Evolutionary conservation across 2,888 invertebrate genomes (phyloP).

Genomic region (Caenorhabditis sp.): DNA sequence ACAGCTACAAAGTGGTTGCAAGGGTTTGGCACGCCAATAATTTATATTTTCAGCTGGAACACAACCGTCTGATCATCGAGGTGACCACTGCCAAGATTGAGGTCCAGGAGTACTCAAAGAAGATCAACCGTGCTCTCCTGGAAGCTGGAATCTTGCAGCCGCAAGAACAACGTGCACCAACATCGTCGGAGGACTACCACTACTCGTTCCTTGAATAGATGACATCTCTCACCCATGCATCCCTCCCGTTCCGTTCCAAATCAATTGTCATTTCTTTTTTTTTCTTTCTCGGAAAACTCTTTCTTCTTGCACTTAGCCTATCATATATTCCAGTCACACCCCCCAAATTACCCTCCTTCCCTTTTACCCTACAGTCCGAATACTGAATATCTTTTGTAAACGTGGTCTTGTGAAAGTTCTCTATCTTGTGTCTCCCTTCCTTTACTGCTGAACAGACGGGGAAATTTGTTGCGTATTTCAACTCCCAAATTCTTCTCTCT

Average conservation of each 20-base stretch:
- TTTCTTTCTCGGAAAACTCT: background rate
- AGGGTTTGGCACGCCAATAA: no score
- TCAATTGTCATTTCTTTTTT: constrained; percentile 2
- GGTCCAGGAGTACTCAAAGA: constrained; percentile 72
- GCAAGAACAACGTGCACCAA: constrained; percentile 40
- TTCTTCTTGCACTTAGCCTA: no score
- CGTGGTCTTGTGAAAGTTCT: constrained; percentile 60
- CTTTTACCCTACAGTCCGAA: constrained; percentile 17
- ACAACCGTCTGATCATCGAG: constrained; percentile 74
- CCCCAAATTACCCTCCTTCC: no score
- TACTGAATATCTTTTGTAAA: constrained; percentile 37
- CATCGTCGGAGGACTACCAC: constrained; percentile 67
- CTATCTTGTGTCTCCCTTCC: constrained; percentile 49
- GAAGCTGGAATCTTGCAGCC: constrained; percentile 65
- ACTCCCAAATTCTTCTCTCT: constrained; percentile 3
- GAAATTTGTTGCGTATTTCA: constrained; percentile 37
- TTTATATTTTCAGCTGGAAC: constrained; percentile 67
- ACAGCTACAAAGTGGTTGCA: no score
- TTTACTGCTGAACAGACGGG: constrained; percentile 60
- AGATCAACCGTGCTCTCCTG: constrained; percentile 68
- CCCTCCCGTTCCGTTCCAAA: background rate
- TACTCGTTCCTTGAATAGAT: constrained; percentile 73
- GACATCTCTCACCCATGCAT: background rate
- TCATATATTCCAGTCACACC: no score
- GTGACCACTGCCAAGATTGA: constrained; percentile 75